Base-by-base conservation (phyloP, 2,797 vertebrate genomes). In the Rhinoraja longicauda region DNA sequence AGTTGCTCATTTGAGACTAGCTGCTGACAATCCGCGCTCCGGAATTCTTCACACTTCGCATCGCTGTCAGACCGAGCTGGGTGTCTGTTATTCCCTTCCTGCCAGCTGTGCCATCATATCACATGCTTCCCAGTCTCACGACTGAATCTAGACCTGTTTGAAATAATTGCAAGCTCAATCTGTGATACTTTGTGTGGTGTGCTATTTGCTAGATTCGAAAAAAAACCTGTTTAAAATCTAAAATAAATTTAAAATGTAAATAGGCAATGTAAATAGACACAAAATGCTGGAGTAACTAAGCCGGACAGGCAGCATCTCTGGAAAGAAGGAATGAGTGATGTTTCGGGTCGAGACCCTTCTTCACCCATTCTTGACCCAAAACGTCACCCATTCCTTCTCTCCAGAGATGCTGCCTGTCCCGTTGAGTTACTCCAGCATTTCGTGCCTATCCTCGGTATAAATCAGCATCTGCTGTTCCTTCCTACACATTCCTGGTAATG, bases 1-100 rank as follows among this genome's bases (percentile, higher is more conserved):
- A 67, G 1, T 67, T 67, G 62, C 10, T 64, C 6, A 36, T 36
- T 36, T 64, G 59, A 32, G 9, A 10, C 82, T 82, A 82, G 57
- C n/a, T 32, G 59, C 15, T 72, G 59, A 64, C 57, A 86, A 62
- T 64, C 79, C 57, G 36, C 45, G 81, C 81, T n/a, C 81, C 15
- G n/a, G 2, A 67, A 67, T 67, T 88, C 62, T 84, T 29, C 81
- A 84, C 84, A 67, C n/a, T 67, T 88, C 15, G 17, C 36, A 21
- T 67, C 64, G 17, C 17, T 88, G n/a, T 67, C 84, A 67, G n/a
- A 62, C n/a, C 84, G 88, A 82, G 53, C n/a, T 64, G 59, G n/a
- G 62, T 88, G 84, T 67, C n/a, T 19, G n/a, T 88, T 88, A 17
- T 67, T 88, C 59, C 29, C 7, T 88, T 88, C 84, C 84, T 67